Evolutionary conservation across 2,888 invertebrate species (phyloP), one percentile per base, ranked within the genome.

Genomic region (Ochlodes sylvanus): DNA sequence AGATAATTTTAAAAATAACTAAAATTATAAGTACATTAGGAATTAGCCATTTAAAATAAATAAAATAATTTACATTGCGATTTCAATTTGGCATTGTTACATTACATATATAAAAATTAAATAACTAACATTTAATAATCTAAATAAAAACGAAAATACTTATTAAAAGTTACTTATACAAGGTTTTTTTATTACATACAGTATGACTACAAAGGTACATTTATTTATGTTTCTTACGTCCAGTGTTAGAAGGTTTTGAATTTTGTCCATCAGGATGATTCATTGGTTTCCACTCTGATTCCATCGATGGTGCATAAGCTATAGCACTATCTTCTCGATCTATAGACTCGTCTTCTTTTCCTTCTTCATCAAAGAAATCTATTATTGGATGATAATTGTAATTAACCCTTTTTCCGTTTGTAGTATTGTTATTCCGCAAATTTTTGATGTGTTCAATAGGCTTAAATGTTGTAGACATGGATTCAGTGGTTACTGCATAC

Each of bases 311-410:
- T 9, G 82, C 71, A 72, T 80, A 90, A 19, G 82, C 79, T 50
- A 83, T 68, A 47, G 78, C 82, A 70, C 72, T 82, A 65, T 92
- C 93, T 76, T 90, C 92, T 78, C 92, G 84, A 67, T 93, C 93
- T 72, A 90, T 89, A 14, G 88, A 86, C 56, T 86, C 83, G 57
- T 82, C 82, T 44, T 85, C 85, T 73, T 84, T 86, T 44, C 81
- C 87, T 38, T 82, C 84, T 61, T 90, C 92, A 72, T 94, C 95
- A 82, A 97, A 97, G 82, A 96, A 97, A 79, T 97, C 97, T 74
- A 97, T 96, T 58, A 97, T 97, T 1, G 97, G 97, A 85, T 97
- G 97, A 77, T 97, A 97, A 80, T 95, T 96, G 80, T 97, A 97
- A 87, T 97, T 97, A 52, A 97, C 94, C 77, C 95, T 94, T 78